Percentiles rank a stretch among this genome's conserved stretches.
phyloP scores from a whole-genome alignment of 2,797 vertebrate species.

The Martes flavigula region DNA sequence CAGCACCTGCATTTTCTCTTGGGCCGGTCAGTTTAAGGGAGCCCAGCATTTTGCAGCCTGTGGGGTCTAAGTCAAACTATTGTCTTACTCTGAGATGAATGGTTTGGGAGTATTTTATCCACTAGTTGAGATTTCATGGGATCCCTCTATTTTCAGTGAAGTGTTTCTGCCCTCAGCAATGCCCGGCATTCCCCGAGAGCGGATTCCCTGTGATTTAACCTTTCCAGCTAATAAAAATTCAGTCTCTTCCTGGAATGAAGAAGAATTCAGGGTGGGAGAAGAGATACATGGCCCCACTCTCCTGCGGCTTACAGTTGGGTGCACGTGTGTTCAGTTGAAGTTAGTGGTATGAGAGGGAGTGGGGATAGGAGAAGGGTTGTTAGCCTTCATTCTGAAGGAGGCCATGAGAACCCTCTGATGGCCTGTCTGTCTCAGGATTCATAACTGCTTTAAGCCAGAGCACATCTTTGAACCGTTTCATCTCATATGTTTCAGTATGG shows the following conservation, averaged over 20 bases:
- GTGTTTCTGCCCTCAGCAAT: background rate
- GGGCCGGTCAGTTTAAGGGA: background rate
- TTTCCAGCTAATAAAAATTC: background rate
- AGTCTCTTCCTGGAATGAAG: background rate
- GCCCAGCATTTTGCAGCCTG: background rate
- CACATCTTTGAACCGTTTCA: slow-evolving; percentile 22
- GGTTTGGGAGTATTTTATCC: background rate
- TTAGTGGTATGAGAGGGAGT: background rate
- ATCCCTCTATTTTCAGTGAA: background rate
- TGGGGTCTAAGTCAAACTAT: background rate
- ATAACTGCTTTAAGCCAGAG: background rate
- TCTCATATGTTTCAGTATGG: background rate
- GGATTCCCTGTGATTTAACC: background rate
- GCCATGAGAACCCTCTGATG: background rate
- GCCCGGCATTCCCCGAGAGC: background rate
- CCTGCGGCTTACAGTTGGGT: background rate
- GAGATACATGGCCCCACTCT: background rate
- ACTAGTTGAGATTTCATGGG: background rate
- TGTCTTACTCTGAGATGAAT: background rate
- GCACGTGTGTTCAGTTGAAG: background rate
- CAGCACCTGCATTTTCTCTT: background rate
- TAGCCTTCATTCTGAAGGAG: background rate
- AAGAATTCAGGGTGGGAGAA: background rate
- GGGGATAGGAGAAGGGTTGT: background rate
- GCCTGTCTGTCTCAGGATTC: background rate